Base-by-base conservation (phyloP, 1,140 invertebrate genomes). In the Cephus cinctus region DNA sequence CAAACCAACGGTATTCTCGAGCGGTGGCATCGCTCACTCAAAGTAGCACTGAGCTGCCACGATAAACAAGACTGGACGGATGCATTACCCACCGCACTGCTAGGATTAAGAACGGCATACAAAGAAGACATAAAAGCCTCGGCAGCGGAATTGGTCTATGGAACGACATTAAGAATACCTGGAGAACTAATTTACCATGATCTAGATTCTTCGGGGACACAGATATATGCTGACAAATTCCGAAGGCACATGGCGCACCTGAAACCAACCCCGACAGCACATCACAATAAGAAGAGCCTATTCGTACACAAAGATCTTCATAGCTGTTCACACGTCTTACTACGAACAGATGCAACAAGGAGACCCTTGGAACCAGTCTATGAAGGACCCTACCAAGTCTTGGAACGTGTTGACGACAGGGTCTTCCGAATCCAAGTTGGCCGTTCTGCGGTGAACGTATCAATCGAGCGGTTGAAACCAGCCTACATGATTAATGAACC, bases 1-100 rank as follows among this genome's bases (percentile, higher is more conserved):
- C 41, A 46, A 14, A 52, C 65, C 19, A 76, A 76, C 41, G 72
- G 74, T 0, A 62, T 75, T 54, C 56, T 78, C 3, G 73, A 78
- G 44, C 48, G 75, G 2, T 63, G 65, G 27, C 75, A 78, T 44
- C 50, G 75, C 1, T 50, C 57, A 6, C 43, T 77, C 5, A 76
- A 78, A 54, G 59, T 61, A 11, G 62, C 69, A 3, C 57, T 73
- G 0, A 65, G 53, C 38, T 62, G 59, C 19, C 57, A 63, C 35
- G 20, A 52, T 1, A 52, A 42, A 1, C 43, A 21, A 14, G 18
- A 43, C 6, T 79, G 75, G 74, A 47, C 53, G 1, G 52, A 66
- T 15, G 16, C 40, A 1, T 53, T 80, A 4, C 71, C 76, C 2
- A 46, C 62, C 0, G 67, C 78, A 2, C 50, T 80, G 0, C 45